Conservation (phyloP, 2,797 vertebrate species). For the Caiman crocodilus region DNA sequence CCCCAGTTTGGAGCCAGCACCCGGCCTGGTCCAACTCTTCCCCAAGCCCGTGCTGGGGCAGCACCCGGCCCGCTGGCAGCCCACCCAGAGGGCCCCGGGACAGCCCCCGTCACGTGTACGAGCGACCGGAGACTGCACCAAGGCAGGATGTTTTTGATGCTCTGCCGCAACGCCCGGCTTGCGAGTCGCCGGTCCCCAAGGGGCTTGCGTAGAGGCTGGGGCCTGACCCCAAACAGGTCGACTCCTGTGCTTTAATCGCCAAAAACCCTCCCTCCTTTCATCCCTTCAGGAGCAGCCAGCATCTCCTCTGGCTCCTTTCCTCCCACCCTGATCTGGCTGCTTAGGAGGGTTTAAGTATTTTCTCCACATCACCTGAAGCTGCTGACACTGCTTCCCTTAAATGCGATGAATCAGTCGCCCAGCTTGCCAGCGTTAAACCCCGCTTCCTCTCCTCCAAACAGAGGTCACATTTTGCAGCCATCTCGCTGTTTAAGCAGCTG, state of each 20-base stretch:
- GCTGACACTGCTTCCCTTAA: neutral
- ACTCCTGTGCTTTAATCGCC: neutral
- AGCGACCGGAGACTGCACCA: no score
- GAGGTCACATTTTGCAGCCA: neutral
- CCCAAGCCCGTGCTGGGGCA: no score
- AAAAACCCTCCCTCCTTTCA: neutral
- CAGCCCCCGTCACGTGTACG: no score
- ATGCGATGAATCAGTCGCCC: neutral
- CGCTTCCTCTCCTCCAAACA: neutral
- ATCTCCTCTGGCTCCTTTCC: neutral
- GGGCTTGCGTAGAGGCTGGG: neutral
- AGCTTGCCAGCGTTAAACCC: neutral
- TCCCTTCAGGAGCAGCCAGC: neutral
- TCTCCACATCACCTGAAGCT: neutral
- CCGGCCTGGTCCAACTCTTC: no score
- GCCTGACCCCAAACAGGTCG: neutral
- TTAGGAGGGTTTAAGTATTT: neutral
- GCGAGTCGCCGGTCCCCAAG: neutral
- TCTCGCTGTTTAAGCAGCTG: neutral
- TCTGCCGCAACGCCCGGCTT: no score
- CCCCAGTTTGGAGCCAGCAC: no score
- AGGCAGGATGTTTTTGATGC: no score
- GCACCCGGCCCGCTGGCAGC: no score
- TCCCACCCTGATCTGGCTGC: neutral
- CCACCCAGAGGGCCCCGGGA: no score